These are phyloP conservation scores for Phalacrocorax brasilianus DNA, from an alignment of 2,113 vertebrate species.

Conservation along the genomic window DNA sequence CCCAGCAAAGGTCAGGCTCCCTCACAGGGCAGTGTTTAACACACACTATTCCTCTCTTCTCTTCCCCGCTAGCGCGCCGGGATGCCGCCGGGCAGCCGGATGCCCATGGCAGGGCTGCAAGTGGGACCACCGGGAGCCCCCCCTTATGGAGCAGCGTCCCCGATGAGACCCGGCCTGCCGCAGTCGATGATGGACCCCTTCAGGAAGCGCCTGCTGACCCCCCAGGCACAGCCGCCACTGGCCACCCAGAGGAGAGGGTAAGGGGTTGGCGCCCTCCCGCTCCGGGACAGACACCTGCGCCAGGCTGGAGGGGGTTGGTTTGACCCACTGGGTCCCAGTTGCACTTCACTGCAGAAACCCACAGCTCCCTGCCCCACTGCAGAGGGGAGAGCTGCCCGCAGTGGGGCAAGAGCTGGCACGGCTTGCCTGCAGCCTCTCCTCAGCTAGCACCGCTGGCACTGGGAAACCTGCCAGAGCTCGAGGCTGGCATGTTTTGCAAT, in stretches of 20 bases:
- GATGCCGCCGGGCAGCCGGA: slow-evolving; percentile 81
- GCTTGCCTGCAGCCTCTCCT: not conserved
- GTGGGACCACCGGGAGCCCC: slow-evolving; percentile 84
- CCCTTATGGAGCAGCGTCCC: slow-evolving; percentile 82
- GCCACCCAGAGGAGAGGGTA: slow-evolving; percentile 87
- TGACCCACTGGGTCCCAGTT: not conserved
- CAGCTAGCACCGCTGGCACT: fast-evolving
- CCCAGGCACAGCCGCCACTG: slow-evolving; percentile 84
- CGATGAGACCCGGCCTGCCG: slow-evolving; percentile 87
- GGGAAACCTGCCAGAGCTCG: not conserved
- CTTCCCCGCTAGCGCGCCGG: slow-evolving; percentile 78
- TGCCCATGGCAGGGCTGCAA: slow-evolving; percentile 84
- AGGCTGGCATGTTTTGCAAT: not conserved
- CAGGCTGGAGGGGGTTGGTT: fast-evolving
- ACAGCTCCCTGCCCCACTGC: not conserved
- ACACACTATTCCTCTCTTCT: not conserved
- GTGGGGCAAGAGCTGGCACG: fast-evolving
- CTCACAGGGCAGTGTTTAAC: not conserved
- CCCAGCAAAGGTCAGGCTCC: not conserved
- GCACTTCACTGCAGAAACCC: fast-evolving
- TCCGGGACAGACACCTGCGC: fast-evolving
- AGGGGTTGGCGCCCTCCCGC: not conserved
- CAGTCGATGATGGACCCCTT: slow-evolving; percentile 88
- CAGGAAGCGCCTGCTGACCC: slow-evolving; percentile 87
- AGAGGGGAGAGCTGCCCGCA: not conserved